Conservation (phyloP, 2,888 invertebrate species). For the Metopia argyrocephala region DNA sequence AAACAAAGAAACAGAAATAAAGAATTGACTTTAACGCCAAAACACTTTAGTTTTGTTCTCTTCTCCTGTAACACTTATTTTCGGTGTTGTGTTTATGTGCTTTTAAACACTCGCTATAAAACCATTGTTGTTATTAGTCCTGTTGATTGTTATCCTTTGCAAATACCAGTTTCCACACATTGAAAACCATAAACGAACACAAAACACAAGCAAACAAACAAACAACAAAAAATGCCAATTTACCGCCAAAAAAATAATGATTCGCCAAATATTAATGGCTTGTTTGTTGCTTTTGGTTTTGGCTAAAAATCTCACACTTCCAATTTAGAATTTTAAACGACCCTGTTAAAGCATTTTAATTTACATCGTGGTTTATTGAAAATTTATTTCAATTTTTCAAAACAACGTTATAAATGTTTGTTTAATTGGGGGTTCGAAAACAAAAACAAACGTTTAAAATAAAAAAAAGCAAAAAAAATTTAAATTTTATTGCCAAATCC, state of each 20-base stretch:
- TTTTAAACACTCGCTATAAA: background rate
- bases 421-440: background rate
- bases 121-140: background rate
- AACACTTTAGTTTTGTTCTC: slow-evolving; percentile 29
- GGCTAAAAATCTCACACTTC: background rate
- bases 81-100: background rate
- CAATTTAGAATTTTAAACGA: background rate
- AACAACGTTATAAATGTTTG: background rate
- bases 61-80: background rate
- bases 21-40: slow-evolving; percentile 55
- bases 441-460: background rate
- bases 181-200: background rate
- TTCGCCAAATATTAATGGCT: background rate
- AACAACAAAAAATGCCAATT: slow-evolving; percentile 26
- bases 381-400: slow-evolving; percentile 21
- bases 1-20: no score
- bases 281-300: slow-evolving; percentile 9
- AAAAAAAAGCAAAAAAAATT: no score
- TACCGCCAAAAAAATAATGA: slow-evolving; percentile 7
- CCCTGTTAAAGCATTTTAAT: slow-evolving; percentile 10
- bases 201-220: background rate
- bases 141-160: slow-evolving; percentile 40
- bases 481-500: no score
- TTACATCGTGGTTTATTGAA: slow-evolving; percentile 33
- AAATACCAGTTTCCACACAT: background rate